Base-by-base conservation (phyloP, 2,113 vertebrate species). In the Hemicordylus capensis region DNA sequence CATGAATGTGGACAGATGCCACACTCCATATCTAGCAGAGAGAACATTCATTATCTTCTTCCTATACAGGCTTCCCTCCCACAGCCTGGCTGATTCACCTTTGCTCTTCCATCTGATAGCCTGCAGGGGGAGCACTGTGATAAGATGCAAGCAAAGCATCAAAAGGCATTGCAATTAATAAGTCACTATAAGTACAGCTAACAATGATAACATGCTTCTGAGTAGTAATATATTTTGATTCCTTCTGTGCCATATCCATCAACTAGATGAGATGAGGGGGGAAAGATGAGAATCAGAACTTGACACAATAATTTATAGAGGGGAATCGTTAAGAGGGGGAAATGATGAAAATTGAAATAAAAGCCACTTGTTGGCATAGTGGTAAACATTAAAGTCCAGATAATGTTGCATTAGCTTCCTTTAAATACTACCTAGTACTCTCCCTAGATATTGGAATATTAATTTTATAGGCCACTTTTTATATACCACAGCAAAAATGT, bases 91-190 rank as follows among this genome's bases (percentile, higher is more conserved):
- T 6, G 42, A 54, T 75, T 42, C 59, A 4, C 15, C 28, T 72
- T 82, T 42, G 34, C 20, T n/a, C 20, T 26, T 42, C 42, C 31
- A 73, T 61, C 1, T 42, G 0, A 5, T 3, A 20, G n/a, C 83
- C 93, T 85, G 56, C 80, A 89, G 93, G 80, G 81, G 92, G 92
- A 90, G 83, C 84, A 74, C 89, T 85, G 88, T 79, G 22, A 58
- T 28, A 70, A n/a, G 54, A 34, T 34, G 31, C 54, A 6, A 4
- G 19, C 81, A 61, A 6, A 26, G 6, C 8, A 20, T 0, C 6
- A 31, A 15, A 69, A 14, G 12, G 4, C 1, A 17, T 4, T 1
- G 1, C 34, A 58, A 2, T 0, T 19, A 9, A 56, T 51, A 86
- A 37, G 22, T 24, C 8, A 2, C 51, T 26, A 8, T 34, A 64